phyloP scores from a whole-genome alignment of 2,888 invertebrate genomes.

The Sialis fuliginosa region DNA sequence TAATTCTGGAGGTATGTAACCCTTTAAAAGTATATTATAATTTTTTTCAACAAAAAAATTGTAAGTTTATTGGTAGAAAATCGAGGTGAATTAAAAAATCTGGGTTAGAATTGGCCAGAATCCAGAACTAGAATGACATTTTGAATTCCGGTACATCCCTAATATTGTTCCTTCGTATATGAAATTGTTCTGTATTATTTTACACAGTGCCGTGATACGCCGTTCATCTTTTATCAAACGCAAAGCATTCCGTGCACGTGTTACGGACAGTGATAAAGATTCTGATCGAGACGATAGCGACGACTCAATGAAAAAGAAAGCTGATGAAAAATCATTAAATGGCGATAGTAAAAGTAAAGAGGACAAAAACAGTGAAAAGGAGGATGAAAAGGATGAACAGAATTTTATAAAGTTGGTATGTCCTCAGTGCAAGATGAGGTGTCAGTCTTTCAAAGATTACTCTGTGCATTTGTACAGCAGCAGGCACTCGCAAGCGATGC shows the following conservation, averaged over 20 bases:
- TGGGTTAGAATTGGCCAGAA: no score
- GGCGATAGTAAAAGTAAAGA: slow-evolving; percentile 10
- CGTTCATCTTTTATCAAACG: slow-evolving; percentile 8
- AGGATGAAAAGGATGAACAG: slow-evolving; percentile 17
- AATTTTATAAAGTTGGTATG: slow-evolving; percentile 54
- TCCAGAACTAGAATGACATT: no score
- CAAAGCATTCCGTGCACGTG: slow-evolving; percentile 5
- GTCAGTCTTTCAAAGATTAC: slow-evolving; percentile 58
- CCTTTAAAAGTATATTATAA: no score
- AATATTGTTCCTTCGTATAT: no score
- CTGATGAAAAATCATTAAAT: slow-evolving; percentile 13
- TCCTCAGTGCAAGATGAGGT: slow-evolving; percentile 59
- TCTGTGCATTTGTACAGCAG: slow-evolving; percentile 52
- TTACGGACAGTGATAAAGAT: slow-evolving; percentile 16
- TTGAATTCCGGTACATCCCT: no score
- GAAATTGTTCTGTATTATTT: no score
- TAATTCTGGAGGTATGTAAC: no score
- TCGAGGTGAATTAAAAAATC: no score
- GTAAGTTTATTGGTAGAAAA: no score
- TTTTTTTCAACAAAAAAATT: no score
- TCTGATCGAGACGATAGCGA: slow-evolving; percentile 28
- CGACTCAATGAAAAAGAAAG: slow-evolving; percentile 15
- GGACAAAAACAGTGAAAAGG: slow-evolving; percentile 15
- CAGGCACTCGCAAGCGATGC: slow-evolving; percentile 55
- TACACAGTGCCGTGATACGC: slow-evolving; percentile 16